Conservation (phyloP, 35 echinoderm and acorn worm genomes). For the Strongylocentrotus purpuratus region DNA sequence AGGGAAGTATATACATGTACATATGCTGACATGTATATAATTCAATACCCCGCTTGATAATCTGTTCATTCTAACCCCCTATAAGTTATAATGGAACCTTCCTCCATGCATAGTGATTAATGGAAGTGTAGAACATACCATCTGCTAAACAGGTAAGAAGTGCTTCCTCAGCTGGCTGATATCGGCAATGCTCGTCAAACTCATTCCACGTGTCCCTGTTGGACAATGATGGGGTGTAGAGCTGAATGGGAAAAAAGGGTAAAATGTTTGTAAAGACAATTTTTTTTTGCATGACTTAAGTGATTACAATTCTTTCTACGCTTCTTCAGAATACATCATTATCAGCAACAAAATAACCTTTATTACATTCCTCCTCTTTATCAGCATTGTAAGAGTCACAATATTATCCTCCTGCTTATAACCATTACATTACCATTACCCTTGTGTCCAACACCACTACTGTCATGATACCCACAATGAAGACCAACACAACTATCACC, state of each 20-base stretch:
- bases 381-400: neutral
- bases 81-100: neutral
- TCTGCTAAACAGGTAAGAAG: conserved; percentile 94
- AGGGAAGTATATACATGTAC: too few species aligned
- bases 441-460: neutral
- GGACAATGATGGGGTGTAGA: conserved; percentile 86
- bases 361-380: neutral
- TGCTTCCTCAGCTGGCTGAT: conserved; percentile 78
- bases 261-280: too few species aligned
- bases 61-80: neutral
- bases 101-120: neutral
- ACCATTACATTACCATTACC: too few species aligned
- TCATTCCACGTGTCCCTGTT: conserved; percentile 84
- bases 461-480: too few species aligned
- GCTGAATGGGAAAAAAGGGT: conserved; percentile 57
- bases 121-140: conserved; percentile 65
- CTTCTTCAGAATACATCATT: neutral
- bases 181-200: conserved; percentile 91
- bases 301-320: too few species aligned
- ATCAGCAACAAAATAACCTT: neutral
- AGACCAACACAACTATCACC: too few species aligned
- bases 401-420: neutral
- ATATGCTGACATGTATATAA: too few species aligned
- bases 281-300: neutral
- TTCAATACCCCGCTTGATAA: too few species aligned